Evolutionary conservation across 2,113 vertebrate genomes (phyloP).

Genomic region (Halcyon malimbica): DNA sequence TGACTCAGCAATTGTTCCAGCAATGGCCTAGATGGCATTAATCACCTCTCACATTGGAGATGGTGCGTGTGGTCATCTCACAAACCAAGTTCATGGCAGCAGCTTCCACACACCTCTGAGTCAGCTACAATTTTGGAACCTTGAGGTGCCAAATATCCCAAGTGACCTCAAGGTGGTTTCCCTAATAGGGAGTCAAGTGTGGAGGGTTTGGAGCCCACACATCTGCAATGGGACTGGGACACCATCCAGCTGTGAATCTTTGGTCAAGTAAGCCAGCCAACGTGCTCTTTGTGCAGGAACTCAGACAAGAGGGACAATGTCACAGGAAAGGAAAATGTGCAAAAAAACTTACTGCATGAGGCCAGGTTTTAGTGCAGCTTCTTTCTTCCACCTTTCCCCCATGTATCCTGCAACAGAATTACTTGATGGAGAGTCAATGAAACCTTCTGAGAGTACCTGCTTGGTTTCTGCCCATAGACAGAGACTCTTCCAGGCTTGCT

Average conservation of each 20-base stretch:
- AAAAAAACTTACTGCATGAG: neutral
- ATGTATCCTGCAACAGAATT: neutral
- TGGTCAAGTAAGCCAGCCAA: fast-evolving
- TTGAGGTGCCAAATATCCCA: neutral
- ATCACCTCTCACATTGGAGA: neutral
- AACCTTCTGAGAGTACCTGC: neutral
- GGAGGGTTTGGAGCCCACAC: neutral
- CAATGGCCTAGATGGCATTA: neutral
- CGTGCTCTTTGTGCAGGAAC: neutral
- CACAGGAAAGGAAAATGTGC: neutral
- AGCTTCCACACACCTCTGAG: neutral
- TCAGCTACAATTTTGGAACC: neutral
- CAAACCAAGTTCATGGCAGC: neutral
- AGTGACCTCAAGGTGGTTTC: neutral
- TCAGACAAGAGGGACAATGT: neutral
- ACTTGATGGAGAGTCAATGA: neutral
- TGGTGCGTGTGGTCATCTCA: neutral
- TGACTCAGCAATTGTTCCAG: neutral
- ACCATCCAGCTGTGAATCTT: neutral
- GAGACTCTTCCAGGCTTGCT: neutral
- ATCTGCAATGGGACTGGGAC: neutral
- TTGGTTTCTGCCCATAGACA: neutral
- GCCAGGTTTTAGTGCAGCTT: neutral
- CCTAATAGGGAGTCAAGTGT: neutral
- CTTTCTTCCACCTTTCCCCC: neutral